These are phyloP conservation scores for Dryocosmus kuriphilus DNA, from an alignment of 2,888 invertebrate species.

Conservation along the genomic window DNA sequence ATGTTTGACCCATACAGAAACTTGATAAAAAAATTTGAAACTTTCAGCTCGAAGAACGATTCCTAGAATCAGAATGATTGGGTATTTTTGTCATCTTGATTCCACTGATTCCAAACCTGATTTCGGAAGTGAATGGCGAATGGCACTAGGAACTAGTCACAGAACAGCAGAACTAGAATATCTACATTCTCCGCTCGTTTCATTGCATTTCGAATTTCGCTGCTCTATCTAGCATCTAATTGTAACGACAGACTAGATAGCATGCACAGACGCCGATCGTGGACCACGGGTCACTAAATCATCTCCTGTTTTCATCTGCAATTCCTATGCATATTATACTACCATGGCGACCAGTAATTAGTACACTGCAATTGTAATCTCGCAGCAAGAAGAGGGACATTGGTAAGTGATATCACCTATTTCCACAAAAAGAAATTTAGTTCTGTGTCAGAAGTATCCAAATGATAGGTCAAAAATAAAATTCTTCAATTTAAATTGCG, in stretches of 20 bases:
- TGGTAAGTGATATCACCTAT: not conserved
- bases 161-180: not conserved
- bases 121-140: no score
- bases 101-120: not conserved
- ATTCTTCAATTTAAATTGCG: no score
- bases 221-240: conserved; percentile 40
- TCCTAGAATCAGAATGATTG: no score
- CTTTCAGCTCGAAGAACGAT: no score
- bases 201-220: conserved; percentile 37
- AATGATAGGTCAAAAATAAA: no score
- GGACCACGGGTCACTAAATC: conserved; percentile 30
- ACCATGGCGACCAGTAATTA: conserved; percentile 24
- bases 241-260: conserved; percentile 25
- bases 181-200: conserved; percentile 6
- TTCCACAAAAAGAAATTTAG: no score
- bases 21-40: no score
- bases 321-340: conserved; percentile 13
- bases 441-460: no score
- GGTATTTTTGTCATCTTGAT: not conserved
- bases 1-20: no score
- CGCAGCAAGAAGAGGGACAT: not conserved
- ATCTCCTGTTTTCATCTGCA: conserved; percentile 24
- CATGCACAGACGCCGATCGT: conserved; percentile 24
- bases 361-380: conserved; percentile 6
- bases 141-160: not conserved